A percentile compares a stretch with the other conserved stretches of the same genome.
Evolutionary conservation across 1,140 invertebrate genomes (phyloP).

Genomic region (Sipha flava): DNA sequence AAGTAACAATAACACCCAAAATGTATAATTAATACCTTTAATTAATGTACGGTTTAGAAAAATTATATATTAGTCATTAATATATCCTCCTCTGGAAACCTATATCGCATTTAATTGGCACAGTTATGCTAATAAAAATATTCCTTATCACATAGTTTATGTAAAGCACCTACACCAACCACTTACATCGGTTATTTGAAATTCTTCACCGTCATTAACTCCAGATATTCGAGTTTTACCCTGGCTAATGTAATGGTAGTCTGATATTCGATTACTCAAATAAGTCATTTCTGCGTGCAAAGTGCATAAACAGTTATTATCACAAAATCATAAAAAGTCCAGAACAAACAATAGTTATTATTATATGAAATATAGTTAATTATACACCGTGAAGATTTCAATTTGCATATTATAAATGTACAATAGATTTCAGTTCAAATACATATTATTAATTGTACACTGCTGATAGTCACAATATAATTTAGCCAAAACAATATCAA

Average conservation of each 20-base stretch:
- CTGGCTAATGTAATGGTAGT: slow-evolving; percentile 82
- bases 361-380: not conserved
- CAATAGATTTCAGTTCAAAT: not conserved
- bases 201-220: slow-evolving; percentile 88
- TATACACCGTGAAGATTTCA: not conserved
- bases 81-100: not conserved
- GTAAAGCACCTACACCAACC: not conserved
- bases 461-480: not conserved
- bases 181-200: slow-evolving; percentile 89
- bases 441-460: not conserved
- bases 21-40: not conserved
- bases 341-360: not conserved
- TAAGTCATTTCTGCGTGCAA: slow-evolving; percentile 62
- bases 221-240: slow-evolving; percentile 85
- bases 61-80: not conserved
- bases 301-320: slow-evolving; percentile 37
- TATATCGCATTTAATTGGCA: not conserved
- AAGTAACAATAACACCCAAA: not conserved
- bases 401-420: not conserved
- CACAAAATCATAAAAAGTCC: slow-evolving; percentile 33
- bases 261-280: slow-evolving; percentile 71
- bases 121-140: not conserved
- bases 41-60: not conserved
- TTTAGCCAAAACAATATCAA: slow-evolving; percentile 13
- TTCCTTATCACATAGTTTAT: not conserved